Conservation (phyloP, 1,140 invertebrate genomes). For the Plectrocnemia conspersa region DNA sequence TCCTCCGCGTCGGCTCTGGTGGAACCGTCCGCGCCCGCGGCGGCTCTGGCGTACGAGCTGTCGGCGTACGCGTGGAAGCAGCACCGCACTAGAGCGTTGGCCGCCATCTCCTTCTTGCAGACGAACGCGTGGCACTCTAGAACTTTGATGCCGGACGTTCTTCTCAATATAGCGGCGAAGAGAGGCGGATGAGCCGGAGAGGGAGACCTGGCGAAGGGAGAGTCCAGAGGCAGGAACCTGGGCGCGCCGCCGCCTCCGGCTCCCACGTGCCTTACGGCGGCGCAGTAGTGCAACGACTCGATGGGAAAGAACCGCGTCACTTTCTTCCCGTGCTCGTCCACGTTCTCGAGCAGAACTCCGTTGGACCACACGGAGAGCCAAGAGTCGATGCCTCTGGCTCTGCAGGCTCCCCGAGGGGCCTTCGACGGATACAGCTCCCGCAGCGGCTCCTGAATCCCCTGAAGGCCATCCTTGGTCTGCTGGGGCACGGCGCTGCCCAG, state of each 20-base stretch:
- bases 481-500: constrained; percentile 95
- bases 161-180: constrained; percentile 91
- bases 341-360: constrained; percentile 92
- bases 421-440: constrained; percentile 93
- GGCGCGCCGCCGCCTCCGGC: constrained; percentile 62
- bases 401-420: constrained; percentile 57
- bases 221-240: constrained; percentile 92
- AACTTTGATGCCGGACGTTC: constrained; percentile 97
- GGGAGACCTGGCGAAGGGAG: constrained; percentile 86
- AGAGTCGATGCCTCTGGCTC: constrained; percentile 89
- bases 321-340: constrained; percentile 91
- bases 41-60: constrained; percentile 77
- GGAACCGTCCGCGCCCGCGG: constrained; percentile 44
- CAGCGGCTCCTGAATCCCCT: constrained; percentile 96
- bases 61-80: constrained; percentile 95
- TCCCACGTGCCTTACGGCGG: constrained; percentile 84
- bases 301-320: constrained; percentile 97
- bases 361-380: constrained; percentile 98
- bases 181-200: constrained; percentile 87
- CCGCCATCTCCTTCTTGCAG: constrained; percentile 91
- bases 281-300: constrained; percentile 94
- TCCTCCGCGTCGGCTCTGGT: constrained; percentile 49
- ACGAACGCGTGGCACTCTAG: constrained; percentile 99
- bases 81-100: constrained; percentile 88
- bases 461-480: constrained; percentile 94